Percentiles rank a stretch among this genome's conserved stretches.
Evolutionary conservation across 2,888 invertebrate genomes (phyloP).

Genomic region (Leptogaster cylindrica): DNA sequence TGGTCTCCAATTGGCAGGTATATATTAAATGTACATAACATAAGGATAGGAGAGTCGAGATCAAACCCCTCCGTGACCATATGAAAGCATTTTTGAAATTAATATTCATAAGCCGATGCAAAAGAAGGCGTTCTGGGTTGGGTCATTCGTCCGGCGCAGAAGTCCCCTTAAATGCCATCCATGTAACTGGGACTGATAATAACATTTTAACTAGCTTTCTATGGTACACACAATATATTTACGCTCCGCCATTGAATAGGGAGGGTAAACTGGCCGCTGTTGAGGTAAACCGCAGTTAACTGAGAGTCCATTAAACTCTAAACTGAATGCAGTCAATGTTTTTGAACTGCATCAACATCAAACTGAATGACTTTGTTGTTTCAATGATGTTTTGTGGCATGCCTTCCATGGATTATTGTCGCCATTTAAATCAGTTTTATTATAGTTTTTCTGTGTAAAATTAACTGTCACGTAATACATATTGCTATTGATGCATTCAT

Average conservation of each 20-base stretch:
- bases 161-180: background rate
- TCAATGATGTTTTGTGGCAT: background rate
- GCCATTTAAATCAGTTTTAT: conserved; percentile 37
- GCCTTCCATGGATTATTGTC: conserved; percentile 8
- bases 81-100: conserved; percentile 21
- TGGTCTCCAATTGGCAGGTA: conserved; percentile 16
- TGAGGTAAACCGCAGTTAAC: conserved; percentile 31
- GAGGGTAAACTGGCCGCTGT: background rate
- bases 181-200: conserved; percentile 21
- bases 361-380: conserved; percentile 28
- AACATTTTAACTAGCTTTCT: conserved; percentile 35
- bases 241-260: background rate
- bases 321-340: background rate
- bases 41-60: background rate
- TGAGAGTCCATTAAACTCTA: conserved; percentile 18
- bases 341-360: conserved; percentile 18
- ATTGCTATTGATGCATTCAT: conserved; percentile 27
- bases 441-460: conserved; percentile 12
- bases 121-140: conserved; percentile 7
- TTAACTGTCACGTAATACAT: conserved; percentile 37
- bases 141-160: conserved; percentile 6
- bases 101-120: conserved; percentile 32
- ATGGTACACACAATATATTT: background rate
- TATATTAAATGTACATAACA: conserved; percentile 15
- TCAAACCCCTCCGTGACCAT: background rate